Evolutionary conservation across 2,113 vertebrate species (phyloP).

Genomic region (Vulpes vulpes): DNA sequence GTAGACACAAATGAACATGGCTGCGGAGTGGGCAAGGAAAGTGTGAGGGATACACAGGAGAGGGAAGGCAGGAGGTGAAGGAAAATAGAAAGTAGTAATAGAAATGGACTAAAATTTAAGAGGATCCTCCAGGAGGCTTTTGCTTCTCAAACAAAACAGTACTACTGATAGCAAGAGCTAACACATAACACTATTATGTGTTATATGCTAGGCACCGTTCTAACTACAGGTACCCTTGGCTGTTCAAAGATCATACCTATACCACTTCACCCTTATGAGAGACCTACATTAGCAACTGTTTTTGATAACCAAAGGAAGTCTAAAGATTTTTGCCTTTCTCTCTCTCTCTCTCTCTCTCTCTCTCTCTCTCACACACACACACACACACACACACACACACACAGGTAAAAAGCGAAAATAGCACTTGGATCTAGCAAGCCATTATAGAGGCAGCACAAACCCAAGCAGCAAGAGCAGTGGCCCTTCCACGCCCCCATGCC

Average conservation of each 20-base stretch:
- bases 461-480: not conserved
- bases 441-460: not conserved
- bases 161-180: not conserved
- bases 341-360: no score
- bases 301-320: not conserved
- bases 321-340: not conserved
- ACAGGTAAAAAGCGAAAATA: not conserved
- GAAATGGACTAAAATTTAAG: not conserved
- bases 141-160: not conserved
- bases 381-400: no score
- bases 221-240: not conserved
- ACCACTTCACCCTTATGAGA: not conserved
- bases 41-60: not conserved
- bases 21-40: not conserved
- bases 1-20: conserved; percentile 13
- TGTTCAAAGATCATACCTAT: not conserved
- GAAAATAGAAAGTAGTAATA: not conserved
- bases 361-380: not conserved
- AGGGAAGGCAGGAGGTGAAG: not conserved
- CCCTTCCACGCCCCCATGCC: not conserved
- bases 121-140: not conserved
- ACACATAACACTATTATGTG: not conserved
- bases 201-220: not conserved
- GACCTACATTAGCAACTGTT: not conserved
- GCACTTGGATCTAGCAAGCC: not conserved